These are phyloP conservation scores for Cremastinae sp. DNA, from an alignment of 2,888 invertebrate genomes.

Conservation along the genomic window DNA sequence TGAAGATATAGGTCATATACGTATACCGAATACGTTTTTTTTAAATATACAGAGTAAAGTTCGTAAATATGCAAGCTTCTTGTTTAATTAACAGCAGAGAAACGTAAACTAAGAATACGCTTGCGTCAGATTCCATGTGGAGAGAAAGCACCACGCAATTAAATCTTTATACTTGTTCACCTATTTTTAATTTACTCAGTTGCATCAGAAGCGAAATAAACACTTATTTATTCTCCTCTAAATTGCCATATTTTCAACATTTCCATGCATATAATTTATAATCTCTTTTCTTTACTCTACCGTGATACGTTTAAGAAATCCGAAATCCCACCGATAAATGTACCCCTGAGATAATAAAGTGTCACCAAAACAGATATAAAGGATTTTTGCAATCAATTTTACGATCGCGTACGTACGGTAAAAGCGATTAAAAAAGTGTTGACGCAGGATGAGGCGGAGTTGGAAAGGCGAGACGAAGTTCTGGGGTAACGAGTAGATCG, in stretches of 20 bases:
- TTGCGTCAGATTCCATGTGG: conserved; percentile 15
- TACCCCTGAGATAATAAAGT: no score
- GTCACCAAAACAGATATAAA: no score
- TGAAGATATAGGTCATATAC: neutral
- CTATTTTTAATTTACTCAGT: conserved; percentile 15
- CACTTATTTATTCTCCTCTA: conserved; percentile 44
- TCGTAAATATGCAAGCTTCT: conserved; percentile 70
- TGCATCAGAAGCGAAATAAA: conserved; percentile 19
- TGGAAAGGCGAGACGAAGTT: neutral
- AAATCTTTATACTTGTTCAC: conserved; percentile 1
- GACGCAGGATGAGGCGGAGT: neutral
- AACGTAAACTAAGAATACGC: conserved; percentile 64
- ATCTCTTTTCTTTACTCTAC: neutral
- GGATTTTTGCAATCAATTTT: no score
- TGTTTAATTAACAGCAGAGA: conserved; percentile 76
- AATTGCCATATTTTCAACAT: neutral
- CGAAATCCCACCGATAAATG: no score
- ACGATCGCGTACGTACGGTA: no score
- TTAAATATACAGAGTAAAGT: conserved; percentile 60
- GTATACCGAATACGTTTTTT: no score
- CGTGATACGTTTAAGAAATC: no score
- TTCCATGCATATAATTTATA: neutral
- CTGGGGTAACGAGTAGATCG: conserved; percentile 23
- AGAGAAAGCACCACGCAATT: neutral
- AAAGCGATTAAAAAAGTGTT: no score